These are phyloP conservation scores for Bufotes viridis DNA, from an alignment of 2,797 vertebrate species.

Conservation along the genomic window DNA sequence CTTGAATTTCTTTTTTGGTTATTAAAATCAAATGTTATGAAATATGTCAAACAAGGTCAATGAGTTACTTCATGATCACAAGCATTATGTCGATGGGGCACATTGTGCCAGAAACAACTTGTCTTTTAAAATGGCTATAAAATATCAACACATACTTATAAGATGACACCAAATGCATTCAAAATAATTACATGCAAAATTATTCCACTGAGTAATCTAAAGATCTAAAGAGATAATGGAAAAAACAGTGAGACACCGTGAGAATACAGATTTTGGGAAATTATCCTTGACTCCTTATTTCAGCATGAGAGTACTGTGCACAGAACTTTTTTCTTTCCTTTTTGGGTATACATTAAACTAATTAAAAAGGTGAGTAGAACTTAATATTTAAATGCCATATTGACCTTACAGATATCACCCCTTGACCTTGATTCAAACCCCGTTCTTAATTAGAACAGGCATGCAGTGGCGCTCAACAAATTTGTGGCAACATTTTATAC, in stretches of 20 bases:
- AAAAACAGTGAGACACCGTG: not conserved
- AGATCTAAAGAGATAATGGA: slow-evolving; percentile 42
- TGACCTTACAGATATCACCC: not conserved
- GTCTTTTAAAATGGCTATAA: not conserved
- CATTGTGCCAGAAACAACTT: not conserved
- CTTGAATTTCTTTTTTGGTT: not conserved
- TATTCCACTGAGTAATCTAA: slow-evolving; percentile 12
- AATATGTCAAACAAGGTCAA: not conserved
- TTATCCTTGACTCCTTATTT: slow-evolving; percentile 2
- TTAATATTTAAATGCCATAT: not conserved
- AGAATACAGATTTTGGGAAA: slow-evolving; percentile 32
- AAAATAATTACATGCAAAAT: slow-evolving; percentile 37
- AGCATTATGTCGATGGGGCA: not conserved
- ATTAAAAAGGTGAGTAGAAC: not conserved
- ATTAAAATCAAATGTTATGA: not conserved
- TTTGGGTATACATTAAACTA: not conserved
- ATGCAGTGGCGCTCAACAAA: not conserved
- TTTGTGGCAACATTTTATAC: not conserved
- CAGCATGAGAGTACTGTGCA: not conserved
- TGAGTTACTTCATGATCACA: too few relatives aligned
- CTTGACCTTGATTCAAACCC: not conserved
- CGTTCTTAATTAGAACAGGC: not conserved
- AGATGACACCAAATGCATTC: not conserved
- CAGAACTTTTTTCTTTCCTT: not conserved
- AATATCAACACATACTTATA: not conserved